A percentile compares a stretch with the other conserved stretches of the same genome.
These are phyloP conservation scores for Sphaerophoria taeniata DNA, from an alignment of 2,888 invertebrate species.

Conservation along the genomic window DNA sequence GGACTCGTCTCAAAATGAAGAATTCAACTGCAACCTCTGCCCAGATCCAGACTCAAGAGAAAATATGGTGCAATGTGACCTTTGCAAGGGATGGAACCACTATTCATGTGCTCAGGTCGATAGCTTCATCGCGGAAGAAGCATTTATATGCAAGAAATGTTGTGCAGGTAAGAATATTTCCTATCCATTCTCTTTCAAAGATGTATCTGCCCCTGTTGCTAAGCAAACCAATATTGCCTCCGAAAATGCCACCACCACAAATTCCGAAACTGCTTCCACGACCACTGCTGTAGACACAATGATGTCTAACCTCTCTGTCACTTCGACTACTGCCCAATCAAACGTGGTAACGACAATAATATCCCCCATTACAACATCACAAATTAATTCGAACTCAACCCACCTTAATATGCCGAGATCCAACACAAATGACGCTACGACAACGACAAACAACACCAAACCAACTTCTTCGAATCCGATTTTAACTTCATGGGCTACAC, in stretches of 20 bases:
- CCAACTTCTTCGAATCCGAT: too few relatives aligned
- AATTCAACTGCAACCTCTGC: neutral
- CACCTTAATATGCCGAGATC: too few relatives aligned
- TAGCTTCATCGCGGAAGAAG: conserved; percentile 10
- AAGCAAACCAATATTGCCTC: neutral
- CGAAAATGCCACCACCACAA: neutral
- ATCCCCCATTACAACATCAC: too few relatives aligned
- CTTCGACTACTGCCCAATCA: neutral
- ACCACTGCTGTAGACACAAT: neutral
- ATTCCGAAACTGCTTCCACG: neutral
- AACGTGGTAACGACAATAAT: too few relatives aligned
- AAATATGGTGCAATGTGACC: conserved; percentile 5
- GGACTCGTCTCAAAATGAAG: neutral
- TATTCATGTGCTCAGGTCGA: conserved; percentile 7
- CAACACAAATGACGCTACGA: too few relatives aligned
- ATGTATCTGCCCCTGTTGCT: neutral
- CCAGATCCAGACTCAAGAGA: conserved; percentile 4
- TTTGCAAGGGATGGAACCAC: conserved; percentile 11
- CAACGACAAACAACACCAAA: too few relatives aligned
- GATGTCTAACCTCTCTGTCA: neutral
- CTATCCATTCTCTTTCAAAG: neutral
- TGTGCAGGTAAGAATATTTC: conserved; percentile 24
- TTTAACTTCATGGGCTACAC: neutral
- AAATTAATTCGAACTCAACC: too few relatives aligned
- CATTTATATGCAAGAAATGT: conserved; percentile 12